Evolutionary conservation across 2,888 invertebrate species (phyloP).

Genomic region (Cephus sareptanus): DNA sequence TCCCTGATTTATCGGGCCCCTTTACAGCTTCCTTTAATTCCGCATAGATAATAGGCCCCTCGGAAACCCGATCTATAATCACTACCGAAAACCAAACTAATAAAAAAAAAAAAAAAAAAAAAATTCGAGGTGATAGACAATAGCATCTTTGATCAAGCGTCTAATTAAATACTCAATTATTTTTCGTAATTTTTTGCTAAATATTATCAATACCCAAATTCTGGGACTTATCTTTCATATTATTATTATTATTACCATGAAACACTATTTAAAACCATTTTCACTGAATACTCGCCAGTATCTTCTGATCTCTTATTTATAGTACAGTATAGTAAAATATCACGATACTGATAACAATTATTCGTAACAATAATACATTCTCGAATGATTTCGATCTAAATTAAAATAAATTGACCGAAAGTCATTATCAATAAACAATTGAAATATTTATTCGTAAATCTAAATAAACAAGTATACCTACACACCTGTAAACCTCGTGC

Average conservation of each 20-base stretch:
- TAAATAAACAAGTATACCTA: not conserved
- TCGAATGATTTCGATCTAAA: not conserved
- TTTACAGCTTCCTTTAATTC: conserved; percentile 41
- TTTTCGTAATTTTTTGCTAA: too few species aligned
- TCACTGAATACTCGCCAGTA: not conserved
- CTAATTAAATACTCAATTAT: not conserved
- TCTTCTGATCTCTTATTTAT: not conserved
- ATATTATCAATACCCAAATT: too few species aligned
- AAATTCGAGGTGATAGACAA: not conserved
- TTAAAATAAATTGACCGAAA: not conserved
- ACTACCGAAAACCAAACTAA: not conserved
- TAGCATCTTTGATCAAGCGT: not conserved
- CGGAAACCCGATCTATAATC: not conserved
- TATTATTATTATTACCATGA: too few species aligned
- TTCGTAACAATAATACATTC: not conserved
- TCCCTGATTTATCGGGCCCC: conserved; percentile 54
- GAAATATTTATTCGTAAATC: not conserved
- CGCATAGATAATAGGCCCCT: conserved; percentile 14
- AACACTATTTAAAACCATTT: too few species aligned
- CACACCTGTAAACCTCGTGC: conserved; percentile 42
- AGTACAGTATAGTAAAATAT: too few species aligned
- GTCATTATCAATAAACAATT: not conserved
- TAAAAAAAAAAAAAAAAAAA: not conserved
- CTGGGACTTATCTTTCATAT: too few species aligned
- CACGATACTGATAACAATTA: too few species aligned